These are phyloP conservation scores for Gila robusta DNA, from an alignment of 2,797 vertebrate genomes.

Conservation along the genomic window DNA sequence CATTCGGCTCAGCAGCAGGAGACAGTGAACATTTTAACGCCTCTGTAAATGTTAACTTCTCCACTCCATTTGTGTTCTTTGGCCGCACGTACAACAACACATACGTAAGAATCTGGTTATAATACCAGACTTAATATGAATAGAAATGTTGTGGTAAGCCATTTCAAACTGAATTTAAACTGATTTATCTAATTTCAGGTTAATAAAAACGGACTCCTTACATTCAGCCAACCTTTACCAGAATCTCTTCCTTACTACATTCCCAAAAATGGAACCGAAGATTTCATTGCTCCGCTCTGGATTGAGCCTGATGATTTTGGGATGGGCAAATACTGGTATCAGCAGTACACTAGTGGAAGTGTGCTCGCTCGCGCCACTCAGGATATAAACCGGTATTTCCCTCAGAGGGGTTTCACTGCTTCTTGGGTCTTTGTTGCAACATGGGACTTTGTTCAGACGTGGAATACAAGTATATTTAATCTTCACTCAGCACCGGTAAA, in stretches of 20 bases:
- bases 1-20: not conserved
- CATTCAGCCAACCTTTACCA: not conserved
- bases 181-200: constrained; percentile 1
- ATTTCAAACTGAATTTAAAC: too few species aligned
- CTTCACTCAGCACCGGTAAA: not conserved
- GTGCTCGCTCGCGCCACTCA: not conserved
- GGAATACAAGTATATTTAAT: not conserved
- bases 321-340: not conserved
- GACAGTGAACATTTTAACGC: too few species aligned
- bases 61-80: constrained; percentile 17
- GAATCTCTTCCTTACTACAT: not conserved
- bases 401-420: constrained; percentile 4
- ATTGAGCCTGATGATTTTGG: not conserved
- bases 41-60: not conserved
- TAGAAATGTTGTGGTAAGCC: too few species aligned
- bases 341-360: constrained; percentile 1
- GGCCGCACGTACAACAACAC: not conserved
- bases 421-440: constrained; percentile 32
- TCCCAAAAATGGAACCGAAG: not conserved
- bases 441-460: not conserved
- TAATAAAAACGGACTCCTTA: constrained; percentile 2
- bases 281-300: constrained; percentile 31
- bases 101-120: constrained; percentile 3
- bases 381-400: constrained; percentile 15
- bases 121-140: too few species aligned